These are phyloP conservation scores for Seriola rivoliana DNA, from an alignment of 2,113 vertebrate genomes.

Conservation along the genomic window DNA sequence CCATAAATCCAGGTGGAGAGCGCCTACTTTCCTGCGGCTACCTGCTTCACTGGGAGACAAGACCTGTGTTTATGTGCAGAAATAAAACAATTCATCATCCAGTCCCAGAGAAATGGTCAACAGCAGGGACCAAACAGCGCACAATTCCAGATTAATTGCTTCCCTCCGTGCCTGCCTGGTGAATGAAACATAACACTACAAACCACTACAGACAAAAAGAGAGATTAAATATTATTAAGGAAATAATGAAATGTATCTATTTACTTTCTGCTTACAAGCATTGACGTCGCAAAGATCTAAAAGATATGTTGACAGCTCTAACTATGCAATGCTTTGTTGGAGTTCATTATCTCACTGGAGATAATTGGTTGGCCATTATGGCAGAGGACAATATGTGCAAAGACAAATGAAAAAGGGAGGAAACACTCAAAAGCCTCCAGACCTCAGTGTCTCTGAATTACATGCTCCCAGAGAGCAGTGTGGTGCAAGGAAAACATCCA, in stretches of 20 bases:
- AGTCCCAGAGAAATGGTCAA: constrained; percentile 64
- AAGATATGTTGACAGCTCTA: neutral
- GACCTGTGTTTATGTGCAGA: constrained; percentile 71
- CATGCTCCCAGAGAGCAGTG: constrained; percentile 42
- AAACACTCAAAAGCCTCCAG: constrained; percentile 35
- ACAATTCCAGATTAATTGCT: constrained; percentile 73
- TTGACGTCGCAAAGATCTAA: neutral
- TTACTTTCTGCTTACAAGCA: constrained; percentile 16
- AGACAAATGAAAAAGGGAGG: constrained; percentile 25
- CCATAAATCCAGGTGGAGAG: constrained; percentile 64
- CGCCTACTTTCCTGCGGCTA: constrained; percentile 37
- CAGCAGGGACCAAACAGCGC: constrained; percentile 53
- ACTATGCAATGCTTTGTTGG: neutral
- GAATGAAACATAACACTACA: constrained; percentile 64
- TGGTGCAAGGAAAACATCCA: constrained; percentile 52
- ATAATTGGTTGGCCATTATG: constrained; percentile 29
- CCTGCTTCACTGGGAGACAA: constrained; percentile 59
- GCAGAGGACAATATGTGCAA: constrained; percentile 25
- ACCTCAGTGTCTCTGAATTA: constrained; percentile 48
- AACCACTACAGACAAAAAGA: constrained; percentile 38
- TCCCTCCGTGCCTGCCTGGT: constrained; percentile 27
- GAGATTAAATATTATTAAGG: constrained; percentile 29
- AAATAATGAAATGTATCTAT: constrained; percentile 37
- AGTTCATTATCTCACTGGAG: constrained; percentile 26
- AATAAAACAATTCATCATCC: constrained; percentile 75